Evolutionary conservation across 2,797 vertebrate genomes (phyloP).

Genomic region (Oreochromis mossambicus): DNA sequence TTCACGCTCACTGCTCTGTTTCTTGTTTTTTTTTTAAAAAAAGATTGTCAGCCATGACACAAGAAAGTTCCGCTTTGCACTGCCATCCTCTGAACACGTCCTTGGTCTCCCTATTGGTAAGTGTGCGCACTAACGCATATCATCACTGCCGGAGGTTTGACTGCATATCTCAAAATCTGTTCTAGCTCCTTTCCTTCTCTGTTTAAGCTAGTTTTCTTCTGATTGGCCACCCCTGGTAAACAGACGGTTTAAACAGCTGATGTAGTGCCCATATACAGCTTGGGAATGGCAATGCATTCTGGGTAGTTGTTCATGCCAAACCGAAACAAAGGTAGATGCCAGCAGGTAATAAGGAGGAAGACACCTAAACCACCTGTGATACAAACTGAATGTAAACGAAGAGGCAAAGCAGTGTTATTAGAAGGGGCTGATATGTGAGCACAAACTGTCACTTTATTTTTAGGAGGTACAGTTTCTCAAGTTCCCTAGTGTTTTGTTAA

Average conservation of each 20-base stretch:
- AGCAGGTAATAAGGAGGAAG: not conserved
- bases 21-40: constrained; percentile 33
- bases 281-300: not conserved
- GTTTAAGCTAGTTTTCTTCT: not conserved
- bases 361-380: not conserved
- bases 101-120: constrained; percentile 91
- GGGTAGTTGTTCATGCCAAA: not conserved
- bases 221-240: not conserved
- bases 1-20: not conserved
- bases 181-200: not conserved
- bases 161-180: not conserved
- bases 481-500: not conserved
- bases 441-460: not conserved
- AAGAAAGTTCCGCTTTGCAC: constrained; percentile 89
- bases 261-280: not conserved
- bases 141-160: not conserved
- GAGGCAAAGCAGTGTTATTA: not conserved
- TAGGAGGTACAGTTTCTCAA: not conserved
- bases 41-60: constrained; percentile 93
- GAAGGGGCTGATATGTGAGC: not conserved
- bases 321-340: not conserved
- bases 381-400: not conserved
- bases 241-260: not conserved
- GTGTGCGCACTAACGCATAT: constrained; percentile 17
- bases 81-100: constrained; percentile 82